Base-by-base conservation (phyloP, 1,140 invertebrate species). In the Brachionus angularis region DNA sequence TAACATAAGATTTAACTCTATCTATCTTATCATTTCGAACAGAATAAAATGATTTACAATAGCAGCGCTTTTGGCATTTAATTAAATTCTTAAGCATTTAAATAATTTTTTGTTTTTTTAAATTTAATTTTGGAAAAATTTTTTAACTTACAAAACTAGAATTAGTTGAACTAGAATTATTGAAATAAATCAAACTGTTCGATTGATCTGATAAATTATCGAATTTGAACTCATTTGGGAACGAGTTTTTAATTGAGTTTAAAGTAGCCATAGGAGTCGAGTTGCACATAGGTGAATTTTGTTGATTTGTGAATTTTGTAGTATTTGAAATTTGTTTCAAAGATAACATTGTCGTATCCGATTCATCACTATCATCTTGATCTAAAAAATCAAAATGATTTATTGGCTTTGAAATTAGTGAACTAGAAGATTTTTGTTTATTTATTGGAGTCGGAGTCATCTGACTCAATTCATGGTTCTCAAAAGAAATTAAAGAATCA, bases 41-140 rank as follows among this genome's bases (percentile, higher is more conserved):
- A 29, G 34, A 34, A 39, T 58, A 58, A 58, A 58, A 58, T 5
- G 53, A 58, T 23, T 14, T 18, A 58, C 53, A 58, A 58, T 39
- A 58, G 39, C 8, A 8, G 39, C 53, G 39, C 4, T 0, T 34
- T 16, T 55, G 31, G 34, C 52, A 55, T 16, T 14, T 5, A 29
- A 31, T n/a, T n/a, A n/a, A n/a, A n/a, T n/a, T n/a, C n/a, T n/a
- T n/a, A 8, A 31, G 31, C 18, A 2, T 34, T 31, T 33, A 55
- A 55, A 21, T 7, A 33, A 55, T 55, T 29, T 29, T 2, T 25
- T 12, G 3, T 10, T 27, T 25, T 16, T 29, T n/a, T 25, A 55
- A 5, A 16, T 1, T 55, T 16, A 5, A 49, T 7, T 21, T 49
- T 23, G 21, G 12, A 49, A 12, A 5, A 21, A 50, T 25, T 50